These are phyloP conservation scores for Leptarthrus brevirostris DNA, from an alignment of 2,888 invertebrate species.

Conservation along the genomic window DNA sequence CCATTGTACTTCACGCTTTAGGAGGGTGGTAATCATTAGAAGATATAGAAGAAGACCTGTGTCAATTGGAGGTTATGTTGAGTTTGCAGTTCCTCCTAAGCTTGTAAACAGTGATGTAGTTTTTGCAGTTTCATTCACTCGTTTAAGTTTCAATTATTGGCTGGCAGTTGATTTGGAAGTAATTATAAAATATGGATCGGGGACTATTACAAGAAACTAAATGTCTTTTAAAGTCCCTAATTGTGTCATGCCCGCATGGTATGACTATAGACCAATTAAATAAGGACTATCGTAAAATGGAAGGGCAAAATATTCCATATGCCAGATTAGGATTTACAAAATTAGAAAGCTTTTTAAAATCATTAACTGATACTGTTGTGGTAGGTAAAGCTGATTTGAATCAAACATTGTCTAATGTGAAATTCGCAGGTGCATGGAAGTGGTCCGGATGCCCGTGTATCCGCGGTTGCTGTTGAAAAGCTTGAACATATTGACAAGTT, in stretches of 20 bases:
- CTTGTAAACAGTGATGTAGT: too few species aligned
- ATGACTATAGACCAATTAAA: constrained; percentile 50
- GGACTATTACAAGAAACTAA: constrained; percentile 49
- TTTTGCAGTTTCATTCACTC: too few species aligned
- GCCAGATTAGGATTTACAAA: constrained; percentile 47
- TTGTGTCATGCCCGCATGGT: constrained; percentile 52
- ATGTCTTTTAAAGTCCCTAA: constrained; percentile 43
- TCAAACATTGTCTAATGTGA: too few species aligned
- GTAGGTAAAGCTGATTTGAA: too few species aligned
- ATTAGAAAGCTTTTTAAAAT: constrained; percentile 50
- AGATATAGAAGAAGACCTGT: too few species aligned
- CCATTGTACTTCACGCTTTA: too few species aligned
- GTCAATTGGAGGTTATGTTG: too few species aligned
- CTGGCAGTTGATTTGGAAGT: too few species aligned
- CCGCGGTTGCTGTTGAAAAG: constrained; percentile 55
- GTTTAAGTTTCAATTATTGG: too few species aligned
- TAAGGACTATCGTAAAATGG: constrained; percentile 49
- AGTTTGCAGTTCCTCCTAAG: too few species aligned
- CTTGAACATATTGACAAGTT: constrained; percentile 55
- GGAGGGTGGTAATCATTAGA: too few species aligned
- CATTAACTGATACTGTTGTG: constrained; percentile 50
- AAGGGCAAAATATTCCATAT: constrained; percentile 50
- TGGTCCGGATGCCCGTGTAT: constrained; percentile 42
- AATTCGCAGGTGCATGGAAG: constrained; percentile 31
- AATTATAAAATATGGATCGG: constrained; percentile 22